These are phyloP conservation scores for Scolopax bukidnonensis DNA, from an alignment of 2,797 vertebrate genomes.

Conservation along the genomic window DNA sequence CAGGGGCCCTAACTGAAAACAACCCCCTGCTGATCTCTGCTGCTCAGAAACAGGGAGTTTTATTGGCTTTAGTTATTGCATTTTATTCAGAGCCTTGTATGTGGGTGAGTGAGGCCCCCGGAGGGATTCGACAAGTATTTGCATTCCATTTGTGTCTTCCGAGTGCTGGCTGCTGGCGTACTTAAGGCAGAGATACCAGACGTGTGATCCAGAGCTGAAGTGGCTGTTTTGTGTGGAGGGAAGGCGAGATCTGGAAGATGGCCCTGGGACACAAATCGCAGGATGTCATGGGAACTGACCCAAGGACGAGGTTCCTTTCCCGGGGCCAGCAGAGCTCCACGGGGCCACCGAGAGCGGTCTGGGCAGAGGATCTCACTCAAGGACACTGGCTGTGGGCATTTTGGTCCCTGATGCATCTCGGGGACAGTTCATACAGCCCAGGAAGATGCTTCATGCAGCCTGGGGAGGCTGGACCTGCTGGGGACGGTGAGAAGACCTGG, in stretches of 20 bases:
- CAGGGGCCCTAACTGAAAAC: constrained; percentile 64
- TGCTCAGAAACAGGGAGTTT: constrained; percentile 65
- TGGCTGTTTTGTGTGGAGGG: background rate
- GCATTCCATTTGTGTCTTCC: constrained; percentile 57
- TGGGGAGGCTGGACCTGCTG: background rate
- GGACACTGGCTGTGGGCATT: fast-evolving
- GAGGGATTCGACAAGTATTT: constrained; percentile 45
- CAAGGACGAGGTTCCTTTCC: fast-evolving
- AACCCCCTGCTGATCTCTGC: constrained; percentile 64
- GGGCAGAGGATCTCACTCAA: fast-evolving
- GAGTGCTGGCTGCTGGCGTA: constrained; percentile 20
- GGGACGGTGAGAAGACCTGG: background rate
- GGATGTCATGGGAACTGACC: background rate
- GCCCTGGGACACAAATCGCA: background rate
- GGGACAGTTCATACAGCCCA: fast-evolving
- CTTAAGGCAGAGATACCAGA: background rate
- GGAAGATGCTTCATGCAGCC: background rate
- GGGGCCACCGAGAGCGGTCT: fast-evolving
- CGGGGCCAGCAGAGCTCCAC: fast-evolving
- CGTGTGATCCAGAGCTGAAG: background rate
- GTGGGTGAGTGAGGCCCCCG: constrained; percentile 63
- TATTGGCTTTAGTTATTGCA: constrained; percentile 73
- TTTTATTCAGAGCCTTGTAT: constrained; percentile 66
- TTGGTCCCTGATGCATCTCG: fast-evolving
- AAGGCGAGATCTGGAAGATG: background rate